Evolutionary conservation across 2,888 invertebrate genomes (phyloP).

Genomic region (Amiota minor): DNA sequence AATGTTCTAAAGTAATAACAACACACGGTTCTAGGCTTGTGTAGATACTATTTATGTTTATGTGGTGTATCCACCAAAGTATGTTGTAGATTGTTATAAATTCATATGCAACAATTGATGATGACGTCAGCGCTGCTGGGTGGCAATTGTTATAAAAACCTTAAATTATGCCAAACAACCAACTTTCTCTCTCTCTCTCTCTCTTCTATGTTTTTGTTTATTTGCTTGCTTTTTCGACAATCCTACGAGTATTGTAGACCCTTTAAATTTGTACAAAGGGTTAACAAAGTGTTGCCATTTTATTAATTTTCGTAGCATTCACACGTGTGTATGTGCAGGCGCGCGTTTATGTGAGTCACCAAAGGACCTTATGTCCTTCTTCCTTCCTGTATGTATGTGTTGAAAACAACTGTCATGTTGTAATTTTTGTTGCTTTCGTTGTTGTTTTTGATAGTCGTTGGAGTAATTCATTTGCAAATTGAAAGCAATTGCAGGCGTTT

Average conservation of each 20-base stretch:
- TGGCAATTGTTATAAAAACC: too few relatives aligned
- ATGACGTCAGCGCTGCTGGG: constrained; percentile 24
- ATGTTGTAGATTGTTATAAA: constrained; percentile 18
- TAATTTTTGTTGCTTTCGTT: background rate
- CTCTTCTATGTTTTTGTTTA: background rate
- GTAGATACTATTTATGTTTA: background rate
- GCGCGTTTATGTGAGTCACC: background rate
- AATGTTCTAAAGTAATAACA: constrained; percentile 16
- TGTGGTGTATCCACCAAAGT: background rate
- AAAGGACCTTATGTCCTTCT: background rate
- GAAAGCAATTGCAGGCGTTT: constrained; percentile 7
- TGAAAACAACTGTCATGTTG: constrained; percentile 4
- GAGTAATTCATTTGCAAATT: constrained; percentile 27
- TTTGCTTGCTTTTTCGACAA: constrained; percentile 35
- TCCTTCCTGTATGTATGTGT: background rate
- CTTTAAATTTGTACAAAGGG: background rate
- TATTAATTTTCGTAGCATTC: constrained; percentile 27
- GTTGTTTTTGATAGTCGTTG: constrained; percentile 7
- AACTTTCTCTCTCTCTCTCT: constrained; percentile 49
- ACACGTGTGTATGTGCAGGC: background rate
- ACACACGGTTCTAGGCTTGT: background rate
- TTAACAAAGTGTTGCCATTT: constrained; percentile 27
- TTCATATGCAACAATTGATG: constrained; percentile 35
- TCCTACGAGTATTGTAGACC: background rate
- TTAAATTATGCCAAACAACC: too few relatives aligned